Percentiles rank a stretch among this genome's conserved stretches.
phyloP scores from a whole-genome alignment of 2,888 invertebrate species.

The Euphydryas editha region DNA sequence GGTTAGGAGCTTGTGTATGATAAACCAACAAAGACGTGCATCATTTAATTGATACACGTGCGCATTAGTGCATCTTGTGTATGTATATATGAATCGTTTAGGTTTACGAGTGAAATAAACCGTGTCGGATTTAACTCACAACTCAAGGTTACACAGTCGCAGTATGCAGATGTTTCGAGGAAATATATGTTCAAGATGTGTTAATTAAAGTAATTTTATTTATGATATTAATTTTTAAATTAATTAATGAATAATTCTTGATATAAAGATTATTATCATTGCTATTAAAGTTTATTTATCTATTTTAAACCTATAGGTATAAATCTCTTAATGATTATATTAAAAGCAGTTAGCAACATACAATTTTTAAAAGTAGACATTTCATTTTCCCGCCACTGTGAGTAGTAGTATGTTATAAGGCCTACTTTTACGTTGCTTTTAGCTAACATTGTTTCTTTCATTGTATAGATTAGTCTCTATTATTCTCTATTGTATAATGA shows the following conservation, averaged over 20 bases:
- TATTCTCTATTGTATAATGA: too few relatives aligned
- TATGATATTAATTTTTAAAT: neutral
- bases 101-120: constrained; percentile 65
- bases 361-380: too few relatives aligned
- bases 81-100: constrained; percentile 50
- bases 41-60: constrained; percentile 24
- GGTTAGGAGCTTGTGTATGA: constrained; percentile 8
- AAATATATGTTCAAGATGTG: constrained; percentile 18
- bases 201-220: constrained; percentile 5
- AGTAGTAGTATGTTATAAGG: too few relatives aligned
- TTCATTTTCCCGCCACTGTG: too few relatives aligned
- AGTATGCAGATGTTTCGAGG: constrained; percentile 36
- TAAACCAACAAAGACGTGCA: constrained; percentile 14
- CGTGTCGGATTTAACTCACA: constrained; percentile 59
- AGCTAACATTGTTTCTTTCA: too few relatives aligned
- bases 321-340: too few relatives aligned
- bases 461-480: too few relatives aligned
- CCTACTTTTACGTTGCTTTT: too few relatives aligned
- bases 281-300: too few relatives aligned
- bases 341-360: too few relatives aligned
- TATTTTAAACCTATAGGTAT: neutral
- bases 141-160: constrained; percentile 36
- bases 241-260: neutral
- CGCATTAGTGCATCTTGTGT: constrained; percentile 46
- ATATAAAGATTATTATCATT: too few relatives aligned